A percentile compares a stretch with the other conserved stretches of the same genome.
These are phyloP conservation scores for Lethenteron reissneri DNA, from an alignment of 2,113 vertebrate species.

Conservation along the genomic window DNA sequence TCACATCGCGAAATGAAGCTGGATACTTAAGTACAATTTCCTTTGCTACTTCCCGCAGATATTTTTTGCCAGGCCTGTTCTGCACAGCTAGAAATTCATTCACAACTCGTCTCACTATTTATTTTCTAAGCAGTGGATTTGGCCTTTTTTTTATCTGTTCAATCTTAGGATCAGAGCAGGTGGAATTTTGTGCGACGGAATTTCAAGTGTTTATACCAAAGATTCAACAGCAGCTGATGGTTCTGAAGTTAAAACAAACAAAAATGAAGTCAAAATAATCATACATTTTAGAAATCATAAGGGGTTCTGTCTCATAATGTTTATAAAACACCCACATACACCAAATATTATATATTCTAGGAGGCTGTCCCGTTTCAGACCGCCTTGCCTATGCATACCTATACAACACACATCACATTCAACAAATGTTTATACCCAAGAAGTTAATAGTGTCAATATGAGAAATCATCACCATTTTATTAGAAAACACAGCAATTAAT, in stretches of 20 bases:
- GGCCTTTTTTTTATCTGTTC: constrained; percentile 9
- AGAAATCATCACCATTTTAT: constrained; percentile 5
- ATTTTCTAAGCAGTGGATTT: constrained; percentile 8
- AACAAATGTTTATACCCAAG: constrained; percentile 3
- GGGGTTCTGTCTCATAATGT: neutral
- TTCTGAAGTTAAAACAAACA: too few species aligned
- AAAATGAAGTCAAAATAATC: neutral
- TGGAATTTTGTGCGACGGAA: neutral
- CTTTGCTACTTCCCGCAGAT: constrained; percentile 8
- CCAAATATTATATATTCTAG: constrained; percentile 7
- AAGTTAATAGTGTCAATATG: neutral
- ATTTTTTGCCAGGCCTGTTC: constrained; percentile 7
- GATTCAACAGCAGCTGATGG: neutral
- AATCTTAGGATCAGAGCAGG: too few species aligned
- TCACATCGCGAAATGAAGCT: constrained; percentile 8
- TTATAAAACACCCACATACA: constrained; percentile 6
- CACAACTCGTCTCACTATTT: constrained; percentile 6
- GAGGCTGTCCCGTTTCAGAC: neutral
- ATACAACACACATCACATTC: neutral
- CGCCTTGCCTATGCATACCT: neutral
- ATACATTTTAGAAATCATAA: neutral
- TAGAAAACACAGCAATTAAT: neutral
- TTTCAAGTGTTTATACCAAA: neutral
- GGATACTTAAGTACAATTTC: constrained; percentile 9
- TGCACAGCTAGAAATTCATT: neutral